Base-by-base conservation (phyloP, 2,797 vertebrate genomes). In the Phrynocephalus forsythii region DNA sequence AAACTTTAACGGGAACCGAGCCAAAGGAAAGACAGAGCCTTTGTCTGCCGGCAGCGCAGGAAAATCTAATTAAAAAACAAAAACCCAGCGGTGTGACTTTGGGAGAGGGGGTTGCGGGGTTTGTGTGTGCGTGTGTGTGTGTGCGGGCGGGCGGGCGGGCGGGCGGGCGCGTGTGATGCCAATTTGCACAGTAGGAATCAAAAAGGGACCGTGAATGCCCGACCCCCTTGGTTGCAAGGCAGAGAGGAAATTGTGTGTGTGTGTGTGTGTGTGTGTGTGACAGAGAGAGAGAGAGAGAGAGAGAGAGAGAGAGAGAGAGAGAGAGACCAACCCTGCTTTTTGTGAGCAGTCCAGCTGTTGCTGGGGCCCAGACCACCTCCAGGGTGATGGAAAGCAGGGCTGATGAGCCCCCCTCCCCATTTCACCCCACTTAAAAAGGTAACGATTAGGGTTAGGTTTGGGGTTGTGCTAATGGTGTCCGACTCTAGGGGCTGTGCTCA, bases 1-100 rank as follows among this genome's bases (percentile, higher is more conserved):
- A 48, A 56, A 68, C 10, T 38, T n/a, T 60, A 69, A 24, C 8
- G 44, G 26, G 63, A 87, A 16, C 26, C 33, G 66, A 1, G 82
- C 66, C 66, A 86, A 33, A 33, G 77, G 0, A 28, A 24, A 72
- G 87, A 86, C 15, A 86, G 56, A 80, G 56, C 90, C n/a, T 3
- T 1, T 86, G 75, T 80, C 33, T 52, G 22, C 3, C 28, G 28
- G 48, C 6, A 50, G 80, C 48, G 1, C 5, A 33, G 67, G 20
- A 60, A 30, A 56, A 8, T 20, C 1, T 7, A 28, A 10, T 52
- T 28, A 52, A 56, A 76, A 86, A 83, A 3, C 60, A 63, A 15
- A 86, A 73, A 5, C 50, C 75, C 20, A 79, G 0, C 22, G 66
- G 69, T 15, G 24, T 6, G 30, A 30, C 15, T 71, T 13, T 22